These are phyloP conservation scores for Sebastiscus albofasciatus DNA, from an alignment of 2,797 vertebrate species.

Conservation along the genomic window DNA sequence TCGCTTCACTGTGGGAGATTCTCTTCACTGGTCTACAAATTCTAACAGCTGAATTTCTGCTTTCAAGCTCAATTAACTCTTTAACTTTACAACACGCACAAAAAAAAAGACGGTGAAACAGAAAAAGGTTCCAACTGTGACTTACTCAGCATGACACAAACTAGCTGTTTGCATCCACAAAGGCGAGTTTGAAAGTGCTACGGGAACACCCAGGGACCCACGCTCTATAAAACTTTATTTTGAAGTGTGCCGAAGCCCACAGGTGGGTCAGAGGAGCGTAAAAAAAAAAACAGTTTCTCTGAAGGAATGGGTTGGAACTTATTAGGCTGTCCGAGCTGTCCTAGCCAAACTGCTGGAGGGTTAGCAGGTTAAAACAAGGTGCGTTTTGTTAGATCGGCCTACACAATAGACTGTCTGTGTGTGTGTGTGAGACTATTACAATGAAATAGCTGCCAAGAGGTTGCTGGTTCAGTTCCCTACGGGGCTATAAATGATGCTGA, in stretches of 20 bases:
- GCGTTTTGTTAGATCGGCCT: constrained; percentile 23
- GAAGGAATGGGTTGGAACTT: background rate
- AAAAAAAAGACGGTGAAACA: constrained; percentile 5
- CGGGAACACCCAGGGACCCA: background rate
- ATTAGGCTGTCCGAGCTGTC: background rate
- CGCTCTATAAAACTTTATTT: constrained; percentile 51
- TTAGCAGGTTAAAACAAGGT: constrained; percentile 43
- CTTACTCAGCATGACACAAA: constrained; percentile 32
- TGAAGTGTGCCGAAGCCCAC: constrained; percentile 13
- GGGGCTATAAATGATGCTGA: constrained; percentile 51
- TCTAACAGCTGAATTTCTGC: constrained; percentile 19
- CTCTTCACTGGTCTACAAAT: background rate
- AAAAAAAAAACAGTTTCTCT: constrained; percentile 21
- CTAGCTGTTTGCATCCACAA: constrained; percentile 27
- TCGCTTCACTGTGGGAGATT: background rate
- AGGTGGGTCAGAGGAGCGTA: constrained; percentile 31
- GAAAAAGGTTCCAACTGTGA: constrained; percentile 15
- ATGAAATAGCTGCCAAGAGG: constrained; percentile 40
- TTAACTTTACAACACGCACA: constrained; percentile 10
- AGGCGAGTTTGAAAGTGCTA: constrained; percentile 6
- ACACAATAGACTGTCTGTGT: constrained; percentile 40
- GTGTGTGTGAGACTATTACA: constrained; percentile 18
- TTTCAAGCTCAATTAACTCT: constrained; percentile 25
- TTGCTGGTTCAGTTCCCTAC: constrained; percentile 51
- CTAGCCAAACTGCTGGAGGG: constrained; percentile 3